Conservation (phyloP, 1,140 invertebrate genomes). For the Contarinia nasturtii region DNA sequence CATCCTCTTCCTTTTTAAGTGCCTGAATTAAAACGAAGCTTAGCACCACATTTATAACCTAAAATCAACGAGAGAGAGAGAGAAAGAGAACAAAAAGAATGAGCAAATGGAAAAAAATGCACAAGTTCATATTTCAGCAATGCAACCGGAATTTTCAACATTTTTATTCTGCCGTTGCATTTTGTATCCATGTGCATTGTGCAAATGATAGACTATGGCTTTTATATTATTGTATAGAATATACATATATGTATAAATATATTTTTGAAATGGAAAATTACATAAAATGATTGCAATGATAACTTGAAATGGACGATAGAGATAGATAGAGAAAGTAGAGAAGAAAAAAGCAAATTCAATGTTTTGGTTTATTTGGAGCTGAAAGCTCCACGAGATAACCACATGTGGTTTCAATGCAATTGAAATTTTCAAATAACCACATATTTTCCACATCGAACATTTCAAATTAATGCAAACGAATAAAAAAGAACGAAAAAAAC, state of each 20-base stretch:
- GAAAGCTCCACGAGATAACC: too few species aligned
- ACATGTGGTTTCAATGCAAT: too few species aligned
- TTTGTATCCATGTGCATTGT: too few species aligned
- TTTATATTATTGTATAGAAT: too few species aligned
- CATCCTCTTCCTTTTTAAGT: conserved; percentile 48
- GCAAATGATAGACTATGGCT: too few species aligned
- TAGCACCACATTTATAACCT: conserved; percentile 44
- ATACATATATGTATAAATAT: too few species aligned
- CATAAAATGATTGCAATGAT: conserved; percentile 7
- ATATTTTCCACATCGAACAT: too few species aligned
- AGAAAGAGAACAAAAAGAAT: conserved; percentile 5
- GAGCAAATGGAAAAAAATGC: not conserved
- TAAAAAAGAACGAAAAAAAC: too few species aligned
- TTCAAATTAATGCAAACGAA: too few species aligned
- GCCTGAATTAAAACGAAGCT: conserved; percentile 45
- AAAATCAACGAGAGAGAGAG: conserved; percentile 20
- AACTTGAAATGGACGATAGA: conserved; percentile 7
- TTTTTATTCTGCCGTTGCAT: not conserved
- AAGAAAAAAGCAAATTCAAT: not conserved
- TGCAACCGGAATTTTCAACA: conserved; percentile 5
- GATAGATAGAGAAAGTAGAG: conserved; percentile 5
- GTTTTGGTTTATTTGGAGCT: too few species aligned
- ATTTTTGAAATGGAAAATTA: too few species aligned
- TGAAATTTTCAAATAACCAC: too few species aligned
- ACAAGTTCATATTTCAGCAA: conserved; percentile 6